A percentile compares a stretch with the other conserved stretches of the same genome.
phyloP scores from a whole-genome alignment of 2,113 vertebrate genomes.

The rabbit (Oryctolagus cuniculus) region DNA sequence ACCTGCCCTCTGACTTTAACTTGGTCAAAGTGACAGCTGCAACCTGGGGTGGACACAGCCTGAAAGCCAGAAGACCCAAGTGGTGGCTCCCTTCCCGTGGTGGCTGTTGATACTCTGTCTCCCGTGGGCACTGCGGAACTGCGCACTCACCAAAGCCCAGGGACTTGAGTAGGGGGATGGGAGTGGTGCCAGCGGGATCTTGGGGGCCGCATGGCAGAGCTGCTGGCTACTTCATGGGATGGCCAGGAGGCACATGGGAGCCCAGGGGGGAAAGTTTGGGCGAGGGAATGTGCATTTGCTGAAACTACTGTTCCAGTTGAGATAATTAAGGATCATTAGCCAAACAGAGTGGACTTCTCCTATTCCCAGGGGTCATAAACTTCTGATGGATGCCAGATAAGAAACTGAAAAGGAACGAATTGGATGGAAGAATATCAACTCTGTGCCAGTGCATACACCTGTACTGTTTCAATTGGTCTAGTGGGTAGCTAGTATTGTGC shows the following conservation, averaged over 20 bases:
- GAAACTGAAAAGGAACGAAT: slow-evolving; percentile 5
- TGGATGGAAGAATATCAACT: background rate
- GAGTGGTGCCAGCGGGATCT: too few relatives aligned
- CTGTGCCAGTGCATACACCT: background rate
- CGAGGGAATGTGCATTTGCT: background rate
- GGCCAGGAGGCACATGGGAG: background rate
- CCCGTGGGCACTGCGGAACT: background rate
- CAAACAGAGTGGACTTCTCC: background rate
- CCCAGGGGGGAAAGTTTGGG: background rate
- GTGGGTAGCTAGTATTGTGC: background rate
- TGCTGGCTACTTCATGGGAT: background rate
- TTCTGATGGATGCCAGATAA: background rate
- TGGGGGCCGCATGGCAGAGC: background rate
- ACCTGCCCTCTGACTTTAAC: background rate
- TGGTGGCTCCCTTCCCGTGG: rapidly evolving
- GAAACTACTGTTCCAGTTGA: background rate
- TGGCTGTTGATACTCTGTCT: background rate
- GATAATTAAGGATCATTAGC: background rate
- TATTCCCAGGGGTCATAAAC: background rate
- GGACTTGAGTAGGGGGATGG: background rate
- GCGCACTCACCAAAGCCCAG: background rate
- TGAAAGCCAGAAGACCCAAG: background rate
- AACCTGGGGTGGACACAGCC: background rate
- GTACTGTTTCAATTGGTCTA: background rate
- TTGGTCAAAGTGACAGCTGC: background rate